phyloP scores from a whole-genome alignment of 2,113 vertebrate genomes.

The Xenus cinereus region DNA sequence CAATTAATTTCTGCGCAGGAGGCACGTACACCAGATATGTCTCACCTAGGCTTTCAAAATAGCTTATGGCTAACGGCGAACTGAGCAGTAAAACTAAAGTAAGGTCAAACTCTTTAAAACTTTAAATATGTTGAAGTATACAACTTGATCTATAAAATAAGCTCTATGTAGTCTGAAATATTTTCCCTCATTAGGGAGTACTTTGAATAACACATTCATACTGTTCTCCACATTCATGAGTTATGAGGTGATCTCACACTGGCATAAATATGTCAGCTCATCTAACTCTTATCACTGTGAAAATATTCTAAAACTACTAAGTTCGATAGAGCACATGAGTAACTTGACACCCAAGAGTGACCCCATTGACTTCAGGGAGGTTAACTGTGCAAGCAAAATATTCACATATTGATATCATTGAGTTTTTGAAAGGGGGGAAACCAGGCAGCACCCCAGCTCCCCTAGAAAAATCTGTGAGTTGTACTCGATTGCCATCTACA shows the following conservation, averaged over 20 bases:
- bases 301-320: slow-evolving; percentile 67
- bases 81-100: slow-evolving; percentile 56
- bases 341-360: slow-evolving; percentile 40
- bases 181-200: slow-evolving; percentile 63
- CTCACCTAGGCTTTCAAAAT: slow-evolving; percentile 53
- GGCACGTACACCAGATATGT: slow-evolving; percentile 37
- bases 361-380: slow-evolving; percentile 26
- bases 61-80: slow-evolving; percentile 48
- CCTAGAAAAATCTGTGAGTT: neutral
- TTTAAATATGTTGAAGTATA: slow-evolving; percentile 52
- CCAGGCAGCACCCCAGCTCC: neutral
- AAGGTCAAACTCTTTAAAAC: slow-evolving; percentile 63
- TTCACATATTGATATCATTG: neutral
- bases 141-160: slow-evolving; percentile 59
- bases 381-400: slow-evolving; percentile 25
- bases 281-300: slow-evolving; percentile 67
- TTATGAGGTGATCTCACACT: slow-evolving; percentile 68
- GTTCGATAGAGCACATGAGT: neutral
- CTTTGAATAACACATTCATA: slow-evolving; percentile 57
- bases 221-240: slow-evolving; percentile 56
- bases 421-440: neutral
- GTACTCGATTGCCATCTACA: neutral
- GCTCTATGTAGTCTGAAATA: slow-evolving; percentile 40
- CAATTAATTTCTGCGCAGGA: slow-evolving; percentile 56
- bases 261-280: slow-evolving; percentile 67